Conservation (phyloP, 1,140 invertebrate genomes). For the Procambarus virginalis region DNA sequence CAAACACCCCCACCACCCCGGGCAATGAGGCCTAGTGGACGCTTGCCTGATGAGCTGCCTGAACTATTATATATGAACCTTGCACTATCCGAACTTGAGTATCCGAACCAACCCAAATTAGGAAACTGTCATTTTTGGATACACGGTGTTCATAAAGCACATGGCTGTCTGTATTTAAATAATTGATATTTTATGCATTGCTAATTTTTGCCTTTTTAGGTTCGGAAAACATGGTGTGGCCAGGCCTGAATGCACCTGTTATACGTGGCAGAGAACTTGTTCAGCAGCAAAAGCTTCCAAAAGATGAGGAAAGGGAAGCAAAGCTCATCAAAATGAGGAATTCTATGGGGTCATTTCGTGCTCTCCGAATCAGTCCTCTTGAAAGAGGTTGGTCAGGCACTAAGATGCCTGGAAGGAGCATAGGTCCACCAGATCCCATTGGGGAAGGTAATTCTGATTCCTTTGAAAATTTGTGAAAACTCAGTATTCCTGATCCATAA, state of each 20-base stretch:
- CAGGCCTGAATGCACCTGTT: slow-evolving; percentile 90
- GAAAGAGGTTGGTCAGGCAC: slow-evolving; percentile 92
- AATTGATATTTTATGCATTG: background rate
- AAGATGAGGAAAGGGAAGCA: slow-evolving; percentile 82
- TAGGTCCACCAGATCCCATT: slow-evolving; percentile 90
- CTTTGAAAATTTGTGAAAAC: no score
- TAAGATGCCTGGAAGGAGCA: slow-evolving; percentile 86
- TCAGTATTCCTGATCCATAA: no score
- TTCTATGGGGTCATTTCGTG: slow-evolving; percentile 79
- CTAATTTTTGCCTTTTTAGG: slow-evolving; percentile 73
- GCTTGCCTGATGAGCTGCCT: no score
- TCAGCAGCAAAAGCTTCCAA: slow-evolving; percentile 81
- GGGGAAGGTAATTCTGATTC: slow-evolving; percentile 76
- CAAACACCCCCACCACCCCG: no score
- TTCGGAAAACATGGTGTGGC: slow-evolving; percentile 90
- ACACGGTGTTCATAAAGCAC: no score
- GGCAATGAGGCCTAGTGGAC: no score
- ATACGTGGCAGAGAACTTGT: slow-evolving; percentile 85
- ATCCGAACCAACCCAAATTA: no score
- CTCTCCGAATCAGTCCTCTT: slow-evolving; percentile 82
- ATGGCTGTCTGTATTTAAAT: background rate
- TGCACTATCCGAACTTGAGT: no score
- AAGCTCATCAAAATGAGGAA: slow-evolving; percentile 84
- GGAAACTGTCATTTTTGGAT: no score
- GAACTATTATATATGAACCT: no score